These are phyloP conservation scores for Plumapathes pennacea DNA, from an alignment of 92 coral and sea anemone genomes.

Conservation along the genomic window DNA sequence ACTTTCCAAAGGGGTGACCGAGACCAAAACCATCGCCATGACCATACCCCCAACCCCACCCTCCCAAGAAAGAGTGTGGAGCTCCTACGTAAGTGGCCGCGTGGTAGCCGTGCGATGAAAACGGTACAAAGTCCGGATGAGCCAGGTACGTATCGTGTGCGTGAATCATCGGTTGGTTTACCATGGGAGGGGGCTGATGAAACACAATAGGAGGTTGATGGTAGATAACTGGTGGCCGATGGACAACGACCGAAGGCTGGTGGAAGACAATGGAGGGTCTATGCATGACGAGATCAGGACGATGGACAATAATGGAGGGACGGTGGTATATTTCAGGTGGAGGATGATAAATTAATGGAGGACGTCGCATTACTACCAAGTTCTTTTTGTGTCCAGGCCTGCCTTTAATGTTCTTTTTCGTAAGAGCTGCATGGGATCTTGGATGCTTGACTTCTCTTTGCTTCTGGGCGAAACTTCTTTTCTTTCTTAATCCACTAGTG, in stretches of 20 bases:
- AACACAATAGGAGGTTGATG: constrained; percentile 89
- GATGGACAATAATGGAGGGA: constrained; percentile 82
- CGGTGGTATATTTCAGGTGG: constrained; percentile 94
- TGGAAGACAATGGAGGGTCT: constrained; percentile 93
- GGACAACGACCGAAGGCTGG: constrained; percentile 92
- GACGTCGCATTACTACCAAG: constrained; percentile 81
- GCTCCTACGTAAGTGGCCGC: constrained; percentile 81
- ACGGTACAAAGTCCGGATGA: constrained; percentile 69
- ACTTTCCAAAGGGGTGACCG: constrained; percentile 60
- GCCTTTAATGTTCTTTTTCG: constrained; percentile 6
- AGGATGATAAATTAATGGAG: constrained; percentile 91
- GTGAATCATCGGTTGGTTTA: constrained; percentile 75
- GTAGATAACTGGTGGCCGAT: constrained; percentile 86
- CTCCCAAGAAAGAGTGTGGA: constrained; percentile 79
- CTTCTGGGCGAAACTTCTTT: constrained; percentile 2
- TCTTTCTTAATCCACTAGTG: background rate
- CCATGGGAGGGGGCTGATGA: constrained; percentile 93
- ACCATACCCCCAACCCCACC: constrained; percentile 71
- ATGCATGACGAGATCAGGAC: constrained; percentile 96
- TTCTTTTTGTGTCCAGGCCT: constrained; percentile 70
- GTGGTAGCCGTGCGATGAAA: constrained; percentile 60
- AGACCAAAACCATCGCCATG: constrained; percentile 48
- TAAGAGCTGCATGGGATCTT: constrained; percentile 4
- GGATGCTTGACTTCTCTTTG: constrained; percentile 18
- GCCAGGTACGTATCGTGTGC: constrained; percentile 88